Evolutionary conservation across 2,113 vertebrate species (phyloP), one percentile per base, ranked within the genome.

Genomic region (Ceuthmochares aereus): DNA sequence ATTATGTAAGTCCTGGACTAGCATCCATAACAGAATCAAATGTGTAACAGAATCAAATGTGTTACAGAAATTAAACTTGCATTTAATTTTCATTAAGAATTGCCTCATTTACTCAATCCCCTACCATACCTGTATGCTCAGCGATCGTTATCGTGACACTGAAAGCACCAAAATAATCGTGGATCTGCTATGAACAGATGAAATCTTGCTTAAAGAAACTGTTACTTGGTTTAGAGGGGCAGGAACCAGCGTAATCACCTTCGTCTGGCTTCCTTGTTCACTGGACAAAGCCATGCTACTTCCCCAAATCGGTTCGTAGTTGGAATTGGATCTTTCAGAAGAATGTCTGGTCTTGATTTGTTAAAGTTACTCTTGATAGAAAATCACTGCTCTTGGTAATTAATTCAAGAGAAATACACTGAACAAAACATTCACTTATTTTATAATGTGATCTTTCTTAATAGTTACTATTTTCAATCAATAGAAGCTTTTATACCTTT

Each of bases 71-170:
- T 97, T 94, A 96, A 95, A 80, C 27, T 86, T 64, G 29, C 29
- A 68, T 90, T 97, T 96, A 92, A 95, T 97, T 96, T 96, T 95
- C 91, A 87, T 91, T 96, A 76, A 55, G 80, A 72, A 83, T 91
- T 68, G 66, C 26, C n/a, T 88, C 64, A 66, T 84, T 94, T 90
- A 85, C 45, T 89, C 8, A 23, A 51, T 82, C 30, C 63, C 22
- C 43, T 84, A 43, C 59, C 67, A 75, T 45, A 78, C 34, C 75
- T 87, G 12, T 70, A 22, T 85, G 77, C 68, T 90, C 49, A 68
- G 0, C 49, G 18, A 27, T 92, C 37, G 10, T 91, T 92, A 63
- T n/a, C 1, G 5, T 66, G 67, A 55, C n/a, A 51, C 54, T 54
- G 43, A 93, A 90, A 88, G 7, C 23, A 37, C 19, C n/a, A 37